Evolutionary conservation across 30 jellyfish, hydroid and myxozoan species (phyloP).

Genomic region (Hydractinia echinata): DNA sequence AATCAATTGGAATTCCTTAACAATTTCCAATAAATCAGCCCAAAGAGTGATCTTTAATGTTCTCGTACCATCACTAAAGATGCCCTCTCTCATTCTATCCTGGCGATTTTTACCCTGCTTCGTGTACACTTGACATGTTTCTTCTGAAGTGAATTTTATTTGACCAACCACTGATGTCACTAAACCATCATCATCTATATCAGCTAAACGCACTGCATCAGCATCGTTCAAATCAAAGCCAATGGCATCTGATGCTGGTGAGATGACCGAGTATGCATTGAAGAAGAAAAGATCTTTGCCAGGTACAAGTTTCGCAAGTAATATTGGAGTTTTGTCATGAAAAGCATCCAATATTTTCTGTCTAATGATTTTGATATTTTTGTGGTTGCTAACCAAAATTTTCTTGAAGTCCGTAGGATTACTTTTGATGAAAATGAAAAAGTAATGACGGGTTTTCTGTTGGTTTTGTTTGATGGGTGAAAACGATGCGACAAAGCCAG

Average conservation of each 20-base stretch:
- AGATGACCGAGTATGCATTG: neutral
- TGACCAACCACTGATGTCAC: slow-evolving; percentile 1
- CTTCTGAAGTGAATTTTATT: neutral
- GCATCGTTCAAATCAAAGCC: slow-evolving; percentile 8
- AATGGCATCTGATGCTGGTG: neutral
- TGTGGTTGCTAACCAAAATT: slow-evolving; percentile 13
- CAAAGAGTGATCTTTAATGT: neutral
- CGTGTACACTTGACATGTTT: neutral
- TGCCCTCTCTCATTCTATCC: slow-evolving; percentile 11
- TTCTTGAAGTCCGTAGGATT: neutral
- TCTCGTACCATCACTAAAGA: slow-evolving; percentile 10
- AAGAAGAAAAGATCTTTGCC: neutral
- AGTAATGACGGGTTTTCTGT: neutral
- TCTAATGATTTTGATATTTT: neutral
- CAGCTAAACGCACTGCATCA: neutral
- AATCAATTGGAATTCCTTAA: neutral
- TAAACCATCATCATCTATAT: neutral
- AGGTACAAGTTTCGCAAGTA: neutral
- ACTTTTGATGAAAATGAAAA: neutral
- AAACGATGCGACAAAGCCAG: slow-evolving; percentile 2
- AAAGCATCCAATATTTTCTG: slow-evolving; percentile 13
- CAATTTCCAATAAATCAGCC: neutral
- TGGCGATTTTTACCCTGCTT: neutral
- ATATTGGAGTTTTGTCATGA: slow-evolving; percentile 1
- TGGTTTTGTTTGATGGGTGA: neutral